Base-by-base conservation (phyloP, 2,888 invertebrate species). In the Marasmarcha lunaedactyla region DNA sequence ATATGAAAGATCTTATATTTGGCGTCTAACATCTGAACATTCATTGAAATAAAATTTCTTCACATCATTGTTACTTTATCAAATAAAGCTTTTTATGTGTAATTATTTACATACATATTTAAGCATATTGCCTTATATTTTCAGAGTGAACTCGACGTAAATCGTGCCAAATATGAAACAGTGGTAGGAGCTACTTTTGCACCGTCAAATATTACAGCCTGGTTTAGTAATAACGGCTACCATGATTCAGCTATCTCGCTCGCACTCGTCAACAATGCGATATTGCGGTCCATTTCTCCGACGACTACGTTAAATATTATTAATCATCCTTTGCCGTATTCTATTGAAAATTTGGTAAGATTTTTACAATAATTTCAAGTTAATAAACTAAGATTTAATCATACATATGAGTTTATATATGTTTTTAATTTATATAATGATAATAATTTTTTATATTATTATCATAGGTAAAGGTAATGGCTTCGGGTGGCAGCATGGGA, bases 191-290 rank as follows among this genome's bases (percentile, higher is more conserved):
- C 88, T 1, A 84, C 87, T 1, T 85, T 88, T 52, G 54, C 77
- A 0, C 50, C 54, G 1, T 54, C 60, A 4, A 62, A 63, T 11
- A 79, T 90, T 2, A 89, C 83, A 0, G 90, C 88, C 2, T 90
- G 90, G 87, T 91, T 92, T 63, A 93, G 93, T 58, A 92, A 92
- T 61, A 90, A 92, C 53, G 90, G 93, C 0, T 89, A 88, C 55
- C 94, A 94, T 62, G 87, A 89, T 36, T 87, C 90, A 0, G 90
- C 90, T 0, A 81, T 91, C 35, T 84, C 91, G 0, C 71, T 93
- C 13, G 86, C 87, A 43, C 66, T 88, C 37, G 83, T 88, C 1
- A 85, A 91, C 54, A 88, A 89, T 54, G 87, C 90, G 0, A 70
- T 91, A 38, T 68, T 90, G 35, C 72, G 76, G 38, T 65, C 74